These are phyloP conservation scores for Catostylus mosaicus DNA, from an alignment of 30 jellyfish, hydroid and myxozoan species.

Conservation along the genomic window DNA sequence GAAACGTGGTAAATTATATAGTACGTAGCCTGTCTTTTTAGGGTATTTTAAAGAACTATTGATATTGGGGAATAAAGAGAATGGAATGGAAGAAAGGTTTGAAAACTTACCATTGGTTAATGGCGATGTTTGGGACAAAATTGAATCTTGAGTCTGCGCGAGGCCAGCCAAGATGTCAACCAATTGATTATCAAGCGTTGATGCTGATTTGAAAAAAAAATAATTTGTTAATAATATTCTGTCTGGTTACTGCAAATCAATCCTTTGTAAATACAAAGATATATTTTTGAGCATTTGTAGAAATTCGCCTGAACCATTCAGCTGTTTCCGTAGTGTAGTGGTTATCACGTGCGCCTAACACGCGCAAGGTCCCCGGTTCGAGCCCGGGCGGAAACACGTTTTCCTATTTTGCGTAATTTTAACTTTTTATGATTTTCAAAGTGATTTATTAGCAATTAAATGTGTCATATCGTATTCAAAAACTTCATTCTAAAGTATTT, in stretches of 20 bases:
- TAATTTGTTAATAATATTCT: too few species aligned
- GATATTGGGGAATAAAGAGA: too few species aligned
- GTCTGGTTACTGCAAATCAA: too few species aligned
- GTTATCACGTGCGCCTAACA: slow-evolving; percentile 94
- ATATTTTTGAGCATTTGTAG: not conserved
- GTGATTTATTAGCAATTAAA: too few species aligned
- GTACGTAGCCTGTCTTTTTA: too few species aligned
- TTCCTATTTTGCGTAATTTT: not conserved
- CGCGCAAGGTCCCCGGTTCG: slow-evolving; percentile 98
- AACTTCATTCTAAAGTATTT: too few species aligned
- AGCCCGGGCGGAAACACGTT: slow-evolving; percentile 92
- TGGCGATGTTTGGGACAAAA: slow-evolving; percentile 40
- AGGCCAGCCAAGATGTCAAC: slow-evolving; percentile 53
- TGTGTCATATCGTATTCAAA: too few species aligned
- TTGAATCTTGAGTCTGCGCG: slow-evolving; percentile 32
- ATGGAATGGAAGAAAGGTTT: too few species aligned
- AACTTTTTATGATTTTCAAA: not conserved
- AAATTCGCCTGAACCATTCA: not conserved
- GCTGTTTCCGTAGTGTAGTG: slow-evolving; percentile 90
- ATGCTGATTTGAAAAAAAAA: too few species aligned
- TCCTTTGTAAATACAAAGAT: too few species aligned
- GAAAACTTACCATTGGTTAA: slow-evolving; percentile 41
- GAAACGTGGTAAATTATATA: too few species aligned
- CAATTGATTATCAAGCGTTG: slow-evolving; percentile 58
- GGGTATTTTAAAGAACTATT: too few species aligned